A percentile compares a stretch with the other conserved stretches of the same genome.
These are phyloP conservation scores for Brachionichthys hirsutus DNA, from an alignment of 2,113 vertebrate species.

Conservation along the genomic window DNA sequence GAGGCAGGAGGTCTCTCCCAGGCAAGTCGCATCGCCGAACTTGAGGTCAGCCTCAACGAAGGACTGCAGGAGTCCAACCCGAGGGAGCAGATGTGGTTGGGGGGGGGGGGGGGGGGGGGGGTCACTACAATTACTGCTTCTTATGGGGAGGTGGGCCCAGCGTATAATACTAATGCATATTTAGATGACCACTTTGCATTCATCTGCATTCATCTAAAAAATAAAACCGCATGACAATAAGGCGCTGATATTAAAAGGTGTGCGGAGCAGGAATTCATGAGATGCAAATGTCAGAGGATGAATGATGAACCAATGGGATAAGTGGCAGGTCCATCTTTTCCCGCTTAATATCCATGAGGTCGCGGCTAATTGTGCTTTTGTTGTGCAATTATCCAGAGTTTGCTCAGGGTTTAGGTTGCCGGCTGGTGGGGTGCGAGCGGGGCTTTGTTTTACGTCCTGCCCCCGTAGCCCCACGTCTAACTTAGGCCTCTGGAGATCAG, in stretches of 20 bases:
- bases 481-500: constrained; percentile 63
- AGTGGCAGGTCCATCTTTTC: constrained; percentile 70
- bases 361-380: constrained; percentile 80
- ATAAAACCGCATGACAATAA: constrained; percentile 58
- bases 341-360: constrained; percentile 70
- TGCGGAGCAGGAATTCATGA: constrained; percentile 71
- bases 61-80: constrained; percentile 16
- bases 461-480: constrained; percentile 54
- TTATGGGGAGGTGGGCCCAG: constrained; percentile 22
- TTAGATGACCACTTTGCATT: constrained; percentile 79
- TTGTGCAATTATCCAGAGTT: constrained; percentile 78
- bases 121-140: constrained; percentile 44
- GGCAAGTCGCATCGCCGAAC: constrained; percentile 31
- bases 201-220: constrained; percentile 74
- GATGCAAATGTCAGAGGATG: constrained; percentile 82
- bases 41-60: constrained; percentile 34
- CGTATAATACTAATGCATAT: constrained; percentile 73
- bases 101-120: constrained; percentile 46
- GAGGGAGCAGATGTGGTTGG: no score
- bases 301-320: constrained; percentile 48
- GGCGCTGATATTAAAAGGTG: constrained; percentile 43
- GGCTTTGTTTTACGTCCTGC: constrained; percentile 75
- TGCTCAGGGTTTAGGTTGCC: constrained; percentile 70
- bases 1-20: constrained; percentile 21
- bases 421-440: constrained; percentile 40